A percentile compares a stretch with the other conserved stretches of the same genome.
phyloP scores from a whole-genome alignment of 92 coral and sea anemone species.

The Porites lobata region DNA sequence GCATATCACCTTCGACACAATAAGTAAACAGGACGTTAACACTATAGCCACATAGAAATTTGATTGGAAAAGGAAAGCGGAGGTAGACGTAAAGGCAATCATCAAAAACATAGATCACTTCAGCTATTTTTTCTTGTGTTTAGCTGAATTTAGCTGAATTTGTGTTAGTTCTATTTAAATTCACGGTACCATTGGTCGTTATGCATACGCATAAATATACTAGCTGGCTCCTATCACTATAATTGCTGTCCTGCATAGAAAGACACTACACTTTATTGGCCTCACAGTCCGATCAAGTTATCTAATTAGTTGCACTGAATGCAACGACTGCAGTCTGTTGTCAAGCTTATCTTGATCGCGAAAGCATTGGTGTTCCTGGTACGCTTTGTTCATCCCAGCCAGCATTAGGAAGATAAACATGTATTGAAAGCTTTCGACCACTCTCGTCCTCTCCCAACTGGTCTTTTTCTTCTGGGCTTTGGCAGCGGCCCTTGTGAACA shows the following conservation, averaged over 20 bases:
- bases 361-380: conserved; percentile 14
- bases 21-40: not conserved
- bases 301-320: too few relatives aligned
- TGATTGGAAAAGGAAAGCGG: not conserved
- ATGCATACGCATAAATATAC: too few relatives aligned
- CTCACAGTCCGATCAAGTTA: too few relatives aligned
- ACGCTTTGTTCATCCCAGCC: conserved; percentile 50
- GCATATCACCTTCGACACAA: conserved; percentile 16
- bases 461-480: conserved; percentile 31
- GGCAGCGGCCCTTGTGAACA: conserved; percentile 38
- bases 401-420: conserved; percentile 87
- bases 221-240: too few relatives aligned
- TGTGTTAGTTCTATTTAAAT: too few relatives aligned
- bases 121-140: not conserved
- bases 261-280: too few relatives aligned
- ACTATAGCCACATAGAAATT: not conserved
- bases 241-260: too few relatives aligned
- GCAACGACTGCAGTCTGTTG: not conserved
- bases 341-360: conserved; percentile 2
- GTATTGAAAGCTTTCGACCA: conserved; percentile 84
- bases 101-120: too few relatives aligned
- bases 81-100: too few relatives aligned
- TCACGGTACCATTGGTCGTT: too few relatives aligned
- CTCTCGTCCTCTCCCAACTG: conserved; percentile 65
- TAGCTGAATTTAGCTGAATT: not conserved